These are phyloP conservation scores for Gastracanthus pulcherrimus DNA, from an alignment of 2,888 invertebrate genomes.

Conservation along the genomic window DNA sequence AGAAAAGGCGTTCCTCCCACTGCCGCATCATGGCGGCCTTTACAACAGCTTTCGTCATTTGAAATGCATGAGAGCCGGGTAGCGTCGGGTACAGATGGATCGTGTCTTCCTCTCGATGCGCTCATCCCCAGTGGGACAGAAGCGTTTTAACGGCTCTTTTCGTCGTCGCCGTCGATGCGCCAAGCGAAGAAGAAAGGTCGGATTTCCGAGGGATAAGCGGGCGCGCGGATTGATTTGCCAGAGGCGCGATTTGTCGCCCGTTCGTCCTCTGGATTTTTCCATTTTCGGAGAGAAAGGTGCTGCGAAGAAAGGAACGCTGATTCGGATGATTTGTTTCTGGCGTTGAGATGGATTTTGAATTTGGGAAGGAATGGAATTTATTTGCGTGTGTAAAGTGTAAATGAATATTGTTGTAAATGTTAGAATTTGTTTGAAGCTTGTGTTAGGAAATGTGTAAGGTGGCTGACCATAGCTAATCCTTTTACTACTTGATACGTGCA, in stretches of 20 bases:
- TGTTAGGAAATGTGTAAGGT: too few relatives aligned
- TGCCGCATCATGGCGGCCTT: background rate
- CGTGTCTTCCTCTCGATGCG: background rate
- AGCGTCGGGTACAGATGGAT: too few relatives aligned
- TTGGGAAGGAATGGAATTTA: too few relatives aligned
- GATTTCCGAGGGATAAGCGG: conserved; percentile 11
- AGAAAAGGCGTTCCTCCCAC: too few relatives aligned
- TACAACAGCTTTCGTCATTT: conserved; percentile 28
- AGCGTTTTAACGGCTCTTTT: background rate
- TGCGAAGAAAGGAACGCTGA: background rate
- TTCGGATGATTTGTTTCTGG: too few relatives aligned
- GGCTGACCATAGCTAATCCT: too few relatives aligned
- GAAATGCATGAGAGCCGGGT: conserved; percentile 46
- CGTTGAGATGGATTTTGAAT: too few relatives aligned
- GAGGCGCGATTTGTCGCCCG: conserved; percentile 13
- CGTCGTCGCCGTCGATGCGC: too few relatives aligned
- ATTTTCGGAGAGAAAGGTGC: background rate
- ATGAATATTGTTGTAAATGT: too few relatives aligned
- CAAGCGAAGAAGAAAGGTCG: background rate
- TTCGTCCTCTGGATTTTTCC: background rate
- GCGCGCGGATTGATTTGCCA: conserved; percentile 26
- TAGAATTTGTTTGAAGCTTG: too few relatives aligned
- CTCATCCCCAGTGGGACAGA: background rate
- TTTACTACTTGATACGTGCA: too few relatives aligned
- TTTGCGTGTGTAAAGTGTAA: too few relatives aligned